Base-by-base conservation (phyloP, 2,113 vertebrate genomes). In the Pristiophorus japonicus region DNA sequence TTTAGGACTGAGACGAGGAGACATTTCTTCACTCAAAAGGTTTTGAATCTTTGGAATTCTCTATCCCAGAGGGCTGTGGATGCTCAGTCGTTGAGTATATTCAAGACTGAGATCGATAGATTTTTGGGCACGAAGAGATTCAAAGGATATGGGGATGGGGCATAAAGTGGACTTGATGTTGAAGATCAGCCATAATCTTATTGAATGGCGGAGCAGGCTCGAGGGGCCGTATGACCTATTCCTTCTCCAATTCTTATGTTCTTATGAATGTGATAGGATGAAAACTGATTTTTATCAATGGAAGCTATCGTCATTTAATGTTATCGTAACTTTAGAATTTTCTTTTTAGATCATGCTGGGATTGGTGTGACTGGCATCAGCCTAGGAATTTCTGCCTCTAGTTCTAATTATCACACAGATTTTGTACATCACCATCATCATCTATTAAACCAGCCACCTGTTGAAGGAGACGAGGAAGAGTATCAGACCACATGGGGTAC, bases 281-380 rank as follows among this genome's bases (percentile, higher is more conserved):
- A 95, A 78, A n/a, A 34, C n/a, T 81, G 45, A 78, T 59, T 75
- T 94, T 78, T 47, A 95, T 14, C 22, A 81, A 34, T 81, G n/a
- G 42, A 78, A 78, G 34, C 55, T 1, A 75, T 75, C 51, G 27
- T 3, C 66, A 70, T 75, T 78, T 42, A 59, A 95, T n/a, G 55
- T 70, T 75, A 51, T 55, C 2, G 45, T 34, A 55, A 22, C 30
- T 75, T 47, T 81, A 38, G 24, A 62, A 87, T 63, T 95, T 95
- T 84, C 38, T 67, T 95, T 85, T 38, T 59, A 85, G 95, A 78
- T n/a, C 87, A 51, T 59, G 67, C n/a, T 51, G 87, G 55, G n/a
- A 95, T 95, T n/a, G 95, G 95, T 24, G 95, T 95, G 88, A 95
- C 95, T 62, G 95, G 95, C 47, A 42, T 93, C 88, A 93, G 95